Conservation (phyloP, 2,113 vertebrate species). For the Ochotona curzoniae region DNA sequence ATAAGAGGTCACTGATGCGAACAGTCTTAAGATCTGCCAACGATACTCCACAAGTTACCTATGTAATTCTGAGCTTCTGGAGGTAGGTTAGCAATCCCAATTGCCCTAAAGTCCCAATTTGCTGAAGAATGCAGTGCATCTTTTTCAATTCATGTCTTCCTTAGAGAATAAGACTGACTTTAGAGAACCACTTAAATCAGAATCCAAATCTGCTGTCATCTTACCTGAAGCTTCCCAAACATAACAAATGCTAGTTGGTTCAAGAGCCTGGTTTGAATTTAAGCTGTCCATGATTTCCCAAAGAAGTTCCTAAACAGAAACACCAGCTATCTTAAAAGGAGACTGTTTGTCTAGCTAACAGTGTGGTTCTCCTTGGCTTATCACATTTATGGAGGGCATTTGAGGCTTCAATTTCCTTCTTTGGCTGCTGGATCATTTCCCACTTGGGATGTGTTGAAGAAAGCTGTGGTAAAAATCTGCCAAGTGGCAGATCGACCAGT, state of each 20-base stretch:
- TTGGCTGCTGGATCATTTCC: neutral
- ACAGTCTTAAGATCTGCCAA: neutral
- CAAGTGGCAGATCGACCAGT: neutral
- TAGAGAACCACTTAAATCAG: neutral
- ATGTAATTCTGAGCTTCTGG: neutral
- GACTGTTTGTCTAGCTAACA: neutral
- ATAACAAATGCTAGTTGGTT: neutral
- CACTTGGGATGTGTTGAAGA: neutral
- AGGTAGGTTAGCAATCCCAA: neutral
- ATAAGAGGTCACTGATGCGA: neutral
- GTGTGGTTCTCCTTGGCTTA: neutral
- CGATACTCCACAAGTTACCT: neutral
- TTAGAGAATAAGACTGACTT: neutral
- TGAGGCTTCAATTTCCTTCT: neutral
- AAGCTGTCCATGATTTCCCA: neutral
- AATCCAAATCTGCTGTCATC: neutral
- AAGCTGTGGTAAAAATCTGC: slow-evolving; percentile 30
- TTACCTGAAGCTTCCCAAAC: neutral
- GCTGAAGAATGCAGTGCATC: neutral
- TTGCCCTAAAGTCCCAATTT: neutral
- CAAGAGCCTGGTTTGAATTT: slow-evolving; percentile 30
- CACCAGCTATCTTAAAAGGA: neutral
- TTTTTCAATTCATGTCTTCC: neutral
- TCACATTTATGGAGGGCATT: neutral
- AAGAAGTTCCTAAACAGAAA: neutral